Base-by-base conservation (phyloP, 2,797 vertebrate genomes). In the Esox masquinongy region DNA sequence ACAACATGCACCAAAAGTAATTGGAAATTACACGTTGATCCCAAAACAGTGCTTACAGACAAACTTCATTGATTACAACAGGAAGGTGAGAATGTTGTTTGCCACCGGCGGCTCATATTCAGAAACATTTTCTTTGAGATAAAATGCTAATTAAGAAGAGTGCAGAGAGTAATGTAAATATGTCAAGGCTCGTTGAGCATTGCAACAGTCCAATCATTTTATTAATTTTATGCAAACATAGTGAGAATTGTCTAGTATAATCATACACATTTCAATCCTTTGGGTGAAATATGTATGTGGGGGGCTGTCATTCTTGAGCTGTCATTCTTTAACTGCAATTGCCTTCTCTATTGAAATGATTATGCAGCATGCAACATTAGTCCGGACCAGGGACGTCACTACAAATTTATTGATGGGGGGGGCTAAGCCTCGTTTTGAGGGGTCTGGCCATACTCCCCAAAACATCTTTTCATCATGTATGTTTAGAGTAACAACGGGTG, bases 81-180 rank as follows among this genome's bases (percentile, higher is more conserved):
- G 72, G 61, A 47, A 63, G 81, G 61, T 39, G 26, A 82, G 76
- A 43, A 68, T 12, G 12, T 79, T 68, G 49, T 66, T 76, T 79
- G 77, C 75, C 72, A 73, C 76, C 83, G 74, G 80, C 76, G 68
- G 78, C 82, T 80, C 79, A 66, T 59, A 50, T 47, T 50, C 53
- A 79, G 77, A 75, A 86, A 86, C 81, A 85, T 80, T 74, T 56
- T 67, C 67, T 82, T 87, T 77, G 50, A 56, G 83, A 70, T 83
- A 78, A 88, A 82, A 76, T 51, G 73, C 81, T 86, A 80, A 82
- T 88, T 83, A 84, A 79, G 24, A 68, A 31, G 66, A 47, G 68
- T 22, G 56, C 31, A 68, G 64, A 47, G 22, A 50, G 36, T 51
- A 72, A 51, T 64, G 31, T 31, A 67, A 70, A 74, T 72, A 76